phyloP scores from a whole-genome alignment of 2,797 vertebrate species.

The Schizopygopsis malacanthus region DNA sequence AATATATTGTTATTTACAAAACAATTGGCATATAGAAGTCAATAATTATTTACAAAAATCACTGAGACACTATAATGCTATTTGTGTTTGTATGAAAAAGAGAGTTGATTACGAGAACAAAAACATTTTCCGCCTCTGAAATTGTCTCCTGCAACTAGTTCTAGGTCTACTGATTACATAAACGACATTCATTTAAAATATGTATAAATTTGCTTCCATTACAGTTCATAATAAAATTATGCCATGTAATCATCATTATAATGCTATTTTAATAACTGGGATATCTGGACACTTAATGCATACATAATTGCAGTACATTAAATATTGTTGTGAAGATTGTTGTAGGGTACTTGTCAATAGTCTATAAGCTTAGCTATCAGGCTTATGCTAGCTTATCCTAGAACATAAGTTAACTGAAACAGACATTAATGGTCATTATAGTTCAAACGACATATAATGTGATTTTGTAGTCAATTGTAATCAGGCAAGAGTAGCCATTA shows the following conservation, averaged over 20 bases:
- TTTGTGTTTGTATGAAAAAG: neutral
- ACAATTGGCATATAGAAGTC: neutral
- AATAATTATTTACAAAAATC: neutral
- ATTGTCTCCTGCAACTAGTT: neutral
- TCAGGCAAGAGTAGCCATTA: constrained; percentile 1
- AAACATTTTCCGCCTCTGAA: neutral
- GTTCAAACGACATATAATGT: neutral
- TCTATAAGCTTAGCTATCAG: neutral
- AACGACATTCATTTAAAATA: neutral
- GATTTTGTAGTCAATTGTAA: neutral
- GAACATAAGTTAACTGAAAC: neutral
- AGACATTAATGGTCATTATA: neutral
- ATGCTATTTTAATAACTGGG: neutral
- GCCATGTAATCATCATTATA: neutral
- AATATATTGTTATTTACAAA: neutral
- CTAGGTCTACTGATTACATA: neutral
- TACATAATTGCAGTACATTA: neutral
- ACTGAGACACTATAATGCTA: neutral
- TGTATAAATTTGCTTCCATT: neutral
- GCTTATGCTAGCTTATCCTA: neutral
- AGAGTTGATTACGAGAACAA: neutral
- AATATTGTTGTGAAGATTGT: neutral
- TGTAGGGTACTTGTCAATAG: neutral
- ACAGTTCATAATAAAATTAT: neutral
- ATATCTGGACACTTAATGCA: neutral